Conservation (phyloP, 2,797 vertebrate genomes). For the Xenops minutus region DNA sequence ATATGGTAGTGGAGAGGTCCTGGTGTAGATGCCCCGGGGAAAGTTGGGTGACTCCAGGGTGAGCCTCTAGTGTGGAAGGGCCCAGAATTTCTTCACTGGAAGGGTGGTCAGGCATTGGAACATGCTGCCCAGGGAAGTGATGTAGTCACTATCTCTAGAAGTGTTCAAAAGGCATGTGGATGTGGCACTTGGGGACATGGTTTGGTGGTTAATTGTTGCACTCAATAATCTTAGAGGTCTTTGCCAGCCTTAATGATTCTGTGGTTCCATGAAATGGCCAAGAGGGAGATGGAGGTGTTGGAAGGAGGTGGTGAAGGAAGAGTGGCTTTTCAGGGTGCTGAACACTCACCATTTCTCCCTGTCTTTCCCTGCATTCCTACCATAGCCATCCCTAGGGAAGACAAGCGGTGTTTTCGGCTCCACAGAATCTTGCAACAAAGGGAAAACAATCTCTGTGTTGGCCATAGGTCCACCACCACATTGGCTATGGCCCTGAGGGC, state of each 20-base stretch:
- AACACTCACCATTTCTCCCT: background rate
- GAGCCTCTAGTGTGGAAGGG: background rate
- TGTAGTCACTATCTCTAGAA: background rate
- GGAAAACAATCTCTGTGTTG: background rate
- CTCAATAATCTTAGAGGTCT: background rate
- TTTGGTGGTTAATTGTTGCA: background rate
- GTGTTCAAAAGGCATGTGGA: background rate
- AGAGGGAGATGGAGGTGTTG: background rate
- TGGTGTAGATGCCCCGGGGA: background rate
- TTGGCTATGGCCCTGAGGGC: background rate
- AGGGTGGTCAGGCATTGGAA: background rate
- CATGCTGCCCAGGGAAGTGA: background rate
- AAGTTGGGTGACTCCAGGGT: background rate
- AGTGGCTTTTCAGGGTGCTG: background rate
- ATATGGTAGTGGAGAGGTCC: accelerated
- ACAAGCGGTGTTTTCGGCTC: accelerated
- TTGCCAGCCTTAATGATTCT: background rate
- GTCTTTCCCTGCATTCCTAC: background rate
- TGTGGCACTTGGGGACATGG: accelerated
- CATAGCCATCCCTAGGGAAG: background rate
- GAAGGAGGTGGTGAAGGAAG: background rate
- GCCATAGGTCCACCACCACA: accelerated
- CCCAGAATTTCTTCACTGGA: background rate
- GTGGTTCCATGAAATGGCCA: background rate
- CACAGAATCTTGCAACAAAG: accelerated